phyloP scores from a whole-genome alignment of 2,113 vertebrate species.

The Hippocampus barbouri region DNA sequence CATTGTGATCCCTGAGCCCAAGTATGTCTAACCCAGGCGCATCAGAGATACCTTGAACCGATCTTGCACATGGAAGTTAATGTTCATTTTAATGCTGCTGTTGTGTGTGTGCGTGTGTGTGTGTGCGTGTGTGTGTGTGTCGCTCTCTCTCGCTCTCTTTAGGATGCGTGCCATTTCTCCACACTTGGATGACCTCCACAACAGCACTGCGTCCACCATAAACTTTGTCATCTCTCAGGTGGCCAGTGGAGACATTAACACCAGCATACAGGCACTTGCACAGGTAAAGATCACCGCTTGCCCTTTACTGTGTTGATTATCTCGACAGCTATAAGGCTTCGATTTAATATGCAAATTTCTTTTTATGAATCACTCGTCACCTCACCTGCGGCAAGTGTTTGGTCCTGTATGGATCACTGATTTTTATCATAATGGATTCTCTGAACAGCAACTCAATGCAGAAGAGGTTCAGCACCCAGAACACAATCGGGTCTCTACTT shows the following conservation, averaged over 20 bases:
- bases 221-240: slow-evolving; percentile 99
- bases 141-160: neutral
- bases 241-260: slow-evolving; percentile 92
- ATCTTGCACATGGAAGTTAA: neutral
- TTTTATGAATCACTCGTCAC: no score
- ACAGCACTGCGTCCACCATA: slow-evolving; percentile 95
- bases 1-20: slow-evolving; percentile 91
- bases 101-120: neutral
- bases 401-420: no score
- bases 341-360: neutral
- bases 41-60: neutral
- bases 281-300: slow-evolving; percentile 74
- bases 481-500: no score
- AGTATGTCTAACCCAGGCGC: slow-evolving; percentile 60
- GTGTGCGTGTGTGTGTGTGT: neutral
- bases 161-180: slow-evolving; percentile 90
- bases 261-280: slow-evolving; percentile 93
- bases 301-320: neutral
- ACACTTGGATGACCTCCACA: slow-evolving; percentile 94
- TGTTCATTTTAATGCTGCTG: neutral
- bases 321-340: neutral
- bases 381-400: no score
- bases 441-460: no score
- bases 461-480: no score
- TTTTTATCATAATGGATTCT: no score